Evolutionary conservation across 2,113 vertebrate genomes (phyloP).

Genomic region (Serilophus lunatus): DNA sequence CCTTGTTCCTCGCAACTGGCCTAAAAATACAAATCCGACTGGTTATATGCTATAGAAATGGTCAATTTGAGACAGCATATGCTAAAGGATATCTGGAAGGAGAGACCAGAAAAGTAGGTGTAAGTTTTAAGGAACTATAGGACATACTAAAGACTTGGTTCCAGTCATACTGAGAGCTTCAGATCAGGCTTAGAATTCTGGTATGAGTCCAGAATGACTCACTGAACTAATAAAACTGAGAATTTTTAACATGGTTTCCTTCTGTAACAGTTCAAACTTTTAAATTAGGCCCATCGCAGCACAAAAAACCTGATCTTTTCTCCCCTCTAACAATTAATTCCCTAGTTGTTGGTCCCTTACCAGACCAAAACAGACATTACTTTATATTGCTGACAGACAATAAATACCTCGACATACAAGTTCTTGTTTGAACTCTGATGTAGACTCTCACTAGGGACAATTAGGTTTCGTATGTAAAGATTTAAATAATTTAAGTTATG

Average conservation of each 20-base stretch:
- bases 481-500: background rate
- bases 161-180: background rate
- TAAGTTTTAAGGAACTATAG: background rate
- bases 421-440: background rate
- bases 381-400: background rate
- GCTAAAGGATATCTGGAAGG: background rate
- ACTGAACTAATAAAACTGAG: background rate
- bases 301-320: background rate
- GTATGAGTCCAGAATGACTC: background rate
- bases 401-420: background rate
- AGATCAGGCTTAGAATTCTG: background rate
- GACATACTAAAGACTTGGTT: background rate
- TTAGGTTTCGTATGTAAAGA: background rate
- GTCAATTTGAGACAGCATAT: background rate
- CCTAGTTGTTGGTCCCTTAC: background rate
- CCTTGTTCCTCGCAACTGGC: background rate
- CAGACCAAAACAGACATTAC: background rate
- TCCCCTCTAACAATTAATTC: background rate
- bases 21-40: background rate
- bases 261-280: background rate
- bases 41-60: background rate
- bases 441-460: background rate
- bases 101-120: background rate
- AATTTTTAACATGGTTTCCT: background rate
- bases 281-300: background rate